Evolutionary conservation across 2,113 vertebrate genomes (phyloP), one percentile per base, ranked within the genome.

Genomic region (Phalacrocorax pelagicus): DNA sequence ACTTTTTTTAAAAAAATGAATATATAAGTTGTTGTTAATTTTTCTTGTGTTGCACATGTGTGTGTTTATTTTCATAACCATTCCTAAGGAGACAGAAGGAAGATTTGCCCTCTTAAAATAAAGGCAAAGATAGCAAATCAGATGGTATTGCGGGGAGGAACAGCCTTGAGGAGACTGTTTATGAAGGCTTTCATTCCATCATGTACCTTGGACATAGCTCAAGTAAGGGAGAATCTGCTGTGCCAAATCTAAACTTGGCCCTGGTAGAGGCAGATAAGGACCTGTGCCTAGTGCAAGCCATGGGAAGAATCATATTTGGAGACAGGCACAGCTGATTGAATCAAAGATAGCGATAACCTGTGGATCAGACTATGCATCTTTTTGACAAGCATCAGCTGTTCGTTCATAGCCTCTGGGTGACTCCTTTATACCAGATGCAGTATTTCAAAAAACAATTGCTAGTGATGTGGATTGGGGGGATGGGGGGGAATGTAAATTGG

Each of bases 221-320:
- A 97, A 95, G 92, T 70, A 87, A 97, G 94, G 90, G 81, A 97
- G 92, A 97, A 91, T 94, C 96, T 95, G 87, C 96, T 95, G 70
- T 96, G 96, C 96, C 96, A 96, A 95, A 94, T 95, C 93, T 96
- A 95, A 96, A 96, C 94, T 97, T 97, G 96, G 96, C 96, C 93
- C 96, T 95, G 94, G 94, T 80, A 94, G 88, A 94, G 74, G 96
- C 93, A 97, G 92, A 97, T 97, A 97, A 97, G 94, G 90, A 96
- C 93, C 94, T 80, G 74, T 94, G 96, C 93, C 96, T 96, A 88
- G 87, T 69, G 84, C 85, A 87, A 97, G 81, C 81, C 93, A 93
- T 97, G 96, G 93, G 96, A 96, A 96, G 94, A 93, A 90, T 95
- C 85, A 8, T 80, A 62, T 75, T 93, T 93, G 92, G 87, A 96